These are phyloP conservation scores for Balaeniceps rex DNA, from an alignment of 2,113 vertebrate genomes.

Conservation along the genomic window DNA sequence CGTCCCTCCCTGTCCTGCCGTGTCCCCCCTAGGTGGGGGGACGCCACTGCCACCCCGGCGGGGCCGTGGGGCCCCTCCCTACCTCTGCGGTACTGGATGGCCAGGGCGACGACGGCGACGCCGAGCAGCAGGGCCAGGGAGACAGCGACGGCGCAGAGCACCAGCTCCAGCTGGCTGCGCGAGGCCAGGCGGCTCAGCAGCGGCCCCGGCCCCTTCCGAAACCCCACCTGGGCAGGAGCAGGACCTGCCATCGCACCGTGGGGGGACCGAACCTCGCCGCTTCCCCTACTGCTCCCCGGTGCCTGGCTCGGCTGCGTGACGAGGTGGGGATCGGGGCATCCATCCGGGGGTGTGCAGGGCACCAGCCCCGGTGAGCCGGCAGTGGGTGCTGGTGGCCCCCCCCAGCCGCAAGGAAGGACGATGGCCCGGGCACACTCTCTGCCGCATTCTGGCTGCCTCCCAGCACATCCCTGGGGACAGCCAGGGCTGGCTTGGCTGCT, in stretches of 20 bases:
- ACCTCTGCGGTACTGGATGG: conserved; percentile 82
- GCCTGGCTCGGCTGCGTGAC: neutral
- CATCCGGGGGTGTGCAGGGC: neutral
- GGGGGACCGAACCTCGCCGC: accelerated
- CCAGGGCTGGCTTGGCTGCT: neutral
- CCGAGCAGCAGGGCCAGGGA: conserved; percentile 82
- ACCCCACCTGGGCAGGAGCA: conserved; percentile 81
- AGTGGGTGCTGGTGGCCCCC: neutral
- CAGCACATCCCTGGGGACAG: neutral
- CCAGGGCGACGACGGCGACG: conserved; percentile 79
- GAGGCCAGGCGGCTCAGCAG: conserved; percentile 74
- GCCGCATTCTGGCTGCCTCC: conserved; percentile 9
- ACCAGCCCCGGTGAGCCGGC: accelerated
- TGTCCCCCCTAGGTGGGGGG: neutral
- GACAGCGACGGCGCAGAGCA: conserved; percentile 77
- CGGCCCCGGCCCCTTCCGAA: conserved; percentile 78
- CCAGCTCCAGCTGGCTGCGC: conserved; percentile 85
- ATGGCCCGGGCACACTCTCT: neutral
- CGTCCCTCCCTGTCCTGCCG: neutral
- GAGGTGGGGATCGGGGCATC: neutral
- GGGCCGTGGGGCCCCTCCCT: neutral
- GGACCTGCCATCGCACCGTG: neutral
- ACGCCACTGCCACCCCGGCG: accelerated
- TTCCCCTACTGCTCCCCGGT: accelerated
- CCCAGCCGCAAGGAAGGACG: neutral